Base-by-base conservation (phyloP, 2,888 invertebrate genomes). In the Nomada goodeniana region DNA sequence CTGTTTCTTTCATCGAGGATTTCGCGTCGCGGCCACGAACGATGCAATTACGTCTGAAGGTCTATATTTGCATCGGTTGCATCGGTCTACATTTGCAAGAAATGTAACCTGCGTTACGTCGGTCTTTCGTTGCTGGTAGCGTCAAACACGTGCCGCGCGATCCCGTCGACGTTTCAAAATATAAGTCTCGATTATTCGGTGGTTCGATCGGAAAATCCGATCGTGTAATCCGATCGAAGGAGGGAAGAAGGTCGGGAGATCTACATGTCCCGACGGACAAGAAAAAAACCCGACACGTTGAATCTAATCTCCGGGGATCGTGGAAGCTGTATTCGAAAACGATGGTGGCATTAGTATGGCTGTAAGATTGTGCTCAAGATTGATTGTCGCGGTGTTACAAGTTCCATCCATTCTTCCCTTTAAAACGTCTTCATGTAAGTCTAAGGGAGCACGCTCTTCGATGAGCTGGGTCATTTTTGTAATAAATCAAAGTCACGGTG, bases 401-500 rank as follows among this genome's bases (percentile, higher is more conserved):
- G 72, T 60, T 74, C 72, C 69, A 81, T 73, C 81, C 57, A 67
- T 68, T 71, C 70, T 71, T 55, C 64, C 60, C 47, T 70, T 81
- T 81, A 75, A 76, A 81, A 82, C 68, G 82, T 82, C 82, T 82
- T 83, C 67, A 74, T 83, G 83, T 83, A 74, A 63, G 82, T 76
- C 75, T 64, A 59, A 82, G 76, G 36, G 67, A 74, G 70, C 70
- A 70, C 64, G 77, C 52, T 75, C 67, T 72, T 74, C 76, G 76
- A 77, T 80, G 80, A 69, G 75, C 79, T 74, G 80, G 83, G 80
- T 84, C 85, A 87, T 87, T 87, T 89, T 86, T 85, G 82, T 81
- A 73, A 89, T 89, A 88, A 88, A 89, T 89, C 89, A 89, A 88
- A 87, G 84, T 86, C 83, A 84, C 75, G 80, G 61, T 77, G 84